These are phyloP conservation scores for Mythimna ferrago DNA, from an alignment of 2,888 invertebrate species.

Conservation along the genomic window DNA sequence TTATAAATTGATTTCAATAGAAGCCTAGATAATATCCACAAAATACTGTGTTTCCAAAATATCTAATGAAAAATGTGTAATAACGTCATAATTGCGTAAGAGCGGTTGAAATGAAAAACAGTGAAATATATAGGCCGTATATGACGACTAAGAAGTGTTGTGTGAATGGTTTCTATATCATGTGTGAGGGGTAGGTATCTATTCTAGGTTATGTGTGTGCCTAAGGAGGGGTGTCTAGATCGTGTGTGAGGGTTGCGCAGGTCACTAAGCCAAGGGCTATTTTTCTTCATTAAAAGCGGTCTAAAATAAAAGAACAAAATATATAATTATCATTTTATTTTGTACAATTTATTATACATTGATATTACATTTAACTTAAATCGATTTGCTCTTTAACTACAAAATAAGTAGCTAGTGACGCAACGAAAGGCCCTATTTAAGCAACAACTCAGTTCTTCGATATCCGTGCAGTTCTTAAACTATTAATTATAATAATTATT, in stretches of 20 bases:
- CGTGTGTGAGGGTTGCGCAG: not conserved
- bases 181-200: too few species aligned
- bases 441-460: slow-evolving; percentile 4
- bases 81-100: too few species aligned
- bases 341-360: slow-evolving; percentile 59
- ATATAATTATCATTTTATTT: slow-evolving; percentile 56
- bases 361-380: slow-evolving; percentile 14
- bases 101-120: too few species aligned
- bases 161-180: too few species aligned
- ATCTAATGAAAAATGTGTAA: too few species aligned
- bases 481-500: slow-evolving; percentile 47
- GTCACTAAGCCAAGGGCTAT: not conserved
- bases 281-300: not conserved
- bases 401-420: slow-evolving; percentile 13
- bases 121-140: too few species aligned
- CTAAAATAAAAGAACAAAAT: slow-evolving; percentile 39
- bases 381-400: slow-evolving; percentile 36
- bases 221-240: not conserved
- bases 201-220: not conserved
- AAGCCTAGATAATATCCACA: too few species aligned
- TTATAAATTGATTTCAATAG: too few species aligned
- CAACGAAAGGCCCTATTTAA: slow-evolving; percentile 21
- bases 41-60: too few species aligned
- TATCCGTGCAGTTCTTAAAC: slow-evolving; percentile 13
- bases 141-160: too few species aligned